These are phyloP conservation scores for Carcina quercana DNA, from an alignment of 2,888 invertebrate species.

Conservation along the genomic window DNA sequence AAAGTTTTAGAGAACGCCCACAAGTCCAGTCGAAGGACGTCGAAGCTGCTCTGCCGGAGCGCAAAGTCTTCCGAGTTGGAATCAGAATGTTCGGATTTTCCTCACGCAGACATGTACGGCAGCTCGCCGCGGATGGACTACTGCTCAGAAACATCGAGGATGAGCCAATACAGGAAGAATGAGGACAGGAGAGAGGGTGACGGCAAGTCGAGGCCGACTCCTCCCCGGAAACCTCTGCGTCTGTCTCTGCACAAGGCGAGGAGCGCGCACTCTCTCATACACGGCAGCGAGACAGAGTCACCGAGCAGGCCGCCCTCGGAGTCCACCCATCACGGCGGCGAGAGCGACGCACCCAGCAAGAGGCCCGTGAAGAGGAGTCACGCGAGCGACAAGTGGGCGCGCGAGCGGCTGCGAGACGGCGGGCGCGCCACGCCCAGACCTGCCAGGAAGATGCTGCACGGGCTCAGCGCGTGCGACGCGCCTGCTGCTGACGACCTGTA, in stretches of 20 bases:
- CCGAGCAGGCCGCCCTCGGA: slow-evolving; percentile 46
- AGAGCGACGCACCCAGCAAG: slow-evolving; percentile 66
- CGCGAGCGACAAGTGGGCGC: slow-evolving; percentile 43
- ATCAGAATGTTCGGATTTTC: slow-evolving; percentile 78
- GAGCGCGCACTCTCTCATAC: slow-evolving; percentile 82
- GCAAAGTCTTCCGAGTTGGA: slow-evolving; percentile 86
- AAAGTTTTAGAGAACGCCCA: slow-evolving; percentile 70
- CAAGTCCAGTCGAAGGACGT: slow-evolving; percentile 63
- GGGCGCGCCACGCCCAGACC: slow-evolving; percentile 58
- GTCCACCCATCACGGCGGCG: slow-evolving; percentile 36
- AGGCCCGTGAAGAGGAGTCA: slow-evolving; percentile 78
- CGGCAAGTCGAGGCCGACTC: slow-evolving; percentile 79
- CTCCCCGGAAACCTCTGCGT: slow-evolving; percentile 89
- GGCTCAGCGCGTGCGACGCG: slow-evolving; percentile 28
- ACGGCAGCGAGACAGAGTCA: slow-evolving; percentile 61
- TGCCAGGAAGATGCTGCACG: slow-evolving; percentile 35
- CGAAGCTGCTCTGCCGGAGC: slow-evolving; percentile 70
- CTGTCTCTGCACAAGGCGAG: slow-evolving; percentile 88
- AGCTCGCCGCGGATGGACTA: slow-evolving; percentile 67
- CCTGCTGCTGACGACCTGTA: slow-evolving; percentile 52
- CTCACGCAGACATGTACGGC: slow-evolving; percentile 55
- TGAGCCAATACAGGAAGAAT: slow-evolving; percentile 58
- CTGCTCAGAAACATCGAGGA: slow-evolving; percentile 70
- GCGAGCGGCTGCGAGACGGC: slow-evolving; percentile 39
- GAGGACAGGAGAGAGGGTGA: slow-evolving; percentile 50